Percentiles rank a stretch among this genome's conserved stretches.
These are phyloP conservation scores for Tachina grossa DNA, from an alignment of 2,888 invertebrate species.

Conservation along the genomic window DNA sequence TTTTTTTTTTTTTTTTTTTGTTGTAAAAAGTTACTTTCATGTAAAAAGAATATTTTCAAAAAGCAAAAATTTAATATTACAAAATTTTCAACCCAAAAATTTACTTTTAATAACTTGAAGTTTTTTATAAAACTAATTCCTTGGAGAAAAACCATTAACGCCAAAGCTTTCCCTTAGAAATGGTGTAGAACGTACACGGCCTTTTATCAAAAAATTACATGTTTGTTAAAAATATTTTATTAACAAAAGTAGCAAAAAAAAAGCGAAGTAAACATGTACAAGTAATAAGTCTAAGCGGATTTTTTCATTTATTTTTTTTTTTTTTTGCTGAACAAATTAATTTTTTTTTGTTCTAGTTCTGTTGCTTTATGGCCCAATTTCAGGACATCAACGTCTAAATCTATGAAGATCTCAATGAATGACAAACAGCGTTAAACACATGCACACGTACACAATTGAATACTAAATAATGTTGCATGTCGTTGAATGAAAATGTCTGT, in stretches of 20 bases:
- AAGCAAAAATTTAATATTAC: no score
- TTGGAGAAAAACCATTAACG: no score
- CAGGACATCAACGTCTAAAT: slow-evolving; percentile 68
- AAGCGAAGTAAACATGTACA: slow-evolving; percentile 25
- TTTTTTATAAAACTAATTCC: no score
- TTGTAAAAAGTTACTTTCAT: no score
- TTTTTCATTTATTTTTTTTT: not conserved
- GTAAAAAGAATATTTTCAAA: no score
- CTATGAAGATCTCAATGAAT: slow-evolving; percentile 63
- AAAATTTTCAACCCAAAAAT: no score
- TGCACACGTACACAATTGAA: slow-evolving; percentile 21
- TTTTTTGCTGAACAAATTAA: slow-evolving; percentile 20
- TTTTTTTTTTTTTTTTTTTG: no score
- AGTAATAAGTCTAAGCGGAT: slow-evolving; percentile 44
- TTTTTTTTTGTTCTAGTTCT: slow-evolving; percentile 59
- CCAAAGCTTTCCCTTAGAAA: not conserved
- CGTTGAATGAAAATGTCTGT: slow-evolving; percentile 35
- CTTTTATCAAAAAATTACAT: slow-evolving; percentile 29
- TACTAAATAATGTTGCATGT: slow-evolving; percentile 22
- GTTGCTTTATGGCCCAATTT: slow-evolving; percentile 64
- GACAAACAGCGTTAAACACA: slow-evolving; percentile 55
- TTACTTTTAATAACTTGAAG: no score
- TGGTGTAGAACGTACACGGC: slow-evolving; percentile 16
- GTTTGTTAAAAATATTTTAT: slow-evolving; percentile 52
- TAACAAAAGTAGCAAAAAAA: slow-evolving; percentile 29